A percentile compares a stretch with the other conserved stretches of the same genome.
Conservation (phyloP, 2,113 vertebrate species). For the Dicrurus megarhynchus region DNA sequence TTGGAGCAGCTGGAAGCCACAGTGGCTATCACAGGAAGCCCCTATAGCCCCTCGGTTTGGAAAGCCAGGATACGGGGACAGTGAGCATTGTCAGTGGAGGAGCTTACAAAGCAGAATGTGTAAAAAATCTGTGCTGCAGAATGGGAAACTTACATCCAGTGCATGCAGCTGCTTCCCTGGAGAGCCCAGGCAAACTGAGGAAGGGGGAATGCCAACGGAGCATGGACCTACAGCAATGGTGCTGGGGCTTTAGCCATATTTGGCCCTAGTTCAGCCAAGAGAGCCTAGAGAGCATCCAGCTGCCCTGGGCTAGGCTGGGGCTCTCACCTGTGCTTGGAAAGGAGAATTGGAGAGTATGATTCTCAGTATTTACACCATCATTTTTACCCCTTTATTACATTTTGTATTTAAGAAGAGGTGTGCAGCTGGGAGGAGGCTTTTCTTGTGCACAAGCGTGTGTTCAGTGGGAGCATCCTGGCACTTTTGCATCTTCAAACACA, state of each 20-base stretch:
- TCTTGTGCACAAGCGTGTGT: fast-evolving
- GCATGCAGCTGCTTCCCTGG: neutral
- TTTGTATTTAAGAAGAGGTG: neutral
- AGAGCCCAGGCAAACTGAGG: neutral
- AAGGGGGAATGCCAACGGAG: fast-evolving
- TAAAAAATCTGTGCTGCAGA: neutral
- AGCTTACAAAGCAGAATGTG: neutral
- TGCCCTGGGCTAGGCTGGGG: neutral
- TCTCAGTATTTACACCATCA: neutral
- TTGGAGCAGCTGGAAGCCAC: neutral
- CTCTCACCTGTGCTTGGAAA: neutral
- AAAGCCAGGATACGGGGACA: neutral
- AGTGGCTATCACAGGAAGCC: neutral
- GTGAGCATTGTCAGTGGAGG: fast-evolving
- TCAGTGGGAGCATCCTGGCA: neutral
- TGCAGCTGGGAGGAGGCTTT: neutral
- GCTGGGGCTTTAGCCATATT: fast-evolving
- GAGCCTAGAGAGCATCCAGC: neutral
- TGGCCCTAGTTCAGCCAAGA: neutral
- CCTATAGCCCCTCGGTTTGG: neutral
- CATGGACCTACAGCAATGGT: fast-evolving
- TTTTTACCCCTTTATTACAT: neutral
- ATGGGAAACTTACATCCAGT: neutral
- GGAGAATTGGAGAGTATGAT: fast-evolving
- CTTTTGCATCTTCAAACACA: neutral